phyloP scores from a whole-genome alignment of 1,140 invertebrate species.

The Trinorchestia longiramus region DNA sequence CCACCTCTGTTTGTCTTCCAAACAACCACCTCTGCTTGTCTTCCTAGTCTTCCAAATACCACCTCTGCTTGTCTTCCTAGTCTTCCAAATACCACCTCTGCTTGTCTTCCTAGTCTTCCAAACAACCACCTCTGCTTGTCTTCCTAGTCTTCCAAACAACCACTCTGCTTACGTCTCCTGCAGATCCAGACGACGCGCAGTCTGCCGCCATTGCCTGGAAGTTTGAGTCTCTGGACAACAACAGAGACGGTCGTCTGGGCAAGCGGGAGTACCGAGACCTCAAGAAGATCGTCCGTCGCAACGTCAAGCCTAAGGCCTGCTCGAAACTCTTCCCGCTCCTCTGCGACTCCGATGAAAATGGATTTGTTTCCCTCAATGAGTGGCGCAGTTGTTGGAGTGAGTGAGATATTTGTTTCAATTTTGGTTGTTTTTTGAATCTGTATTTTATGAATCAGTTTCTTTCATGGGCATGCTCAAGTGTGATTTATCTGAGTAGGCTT shows the following conservation, averaged over 20 bases:
- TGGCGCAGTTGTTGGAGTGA: constrained; percentile 62
- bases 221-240: constrained; percentile 83
- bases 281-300: constrained; percentile 83
- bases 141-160: not conserved
- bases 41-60: too few relatives aligned
- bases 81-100: too few relatives aligned
- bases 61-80: too few relatives aligned
- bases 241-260: constrained; percentile 81
- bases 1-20: too few relatives aligned
- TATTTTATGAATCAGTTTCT: too few relatives aligned
- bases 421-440: not conserved
- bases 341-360: constrained; percentile 86
- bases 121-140: not conserved
- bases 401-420: not conserved
- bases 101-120: too few relatives aligned
- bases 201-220: constrained; percentile 81
- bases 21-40: not conserved
- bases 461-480: too few relatives aligned
- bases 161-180: not conserved
- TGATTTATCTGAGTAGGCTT: too few relatives aligned
- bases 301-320: constrained; percentile 88
- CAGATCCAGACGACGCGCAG: constrained; percentile 17
- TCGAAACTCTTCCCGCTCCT: constrained; percentile 87
- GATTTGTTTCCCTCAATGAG: constrained; percentile 76
- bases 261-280: constrained; percentile 85